Percentiles rank a stretch among this genome's conserved stretches.
Evolutionary conservation across 2,888 invertebrate genomes (phyloP).

Genomic region (Oscheius onirici): DNA sequence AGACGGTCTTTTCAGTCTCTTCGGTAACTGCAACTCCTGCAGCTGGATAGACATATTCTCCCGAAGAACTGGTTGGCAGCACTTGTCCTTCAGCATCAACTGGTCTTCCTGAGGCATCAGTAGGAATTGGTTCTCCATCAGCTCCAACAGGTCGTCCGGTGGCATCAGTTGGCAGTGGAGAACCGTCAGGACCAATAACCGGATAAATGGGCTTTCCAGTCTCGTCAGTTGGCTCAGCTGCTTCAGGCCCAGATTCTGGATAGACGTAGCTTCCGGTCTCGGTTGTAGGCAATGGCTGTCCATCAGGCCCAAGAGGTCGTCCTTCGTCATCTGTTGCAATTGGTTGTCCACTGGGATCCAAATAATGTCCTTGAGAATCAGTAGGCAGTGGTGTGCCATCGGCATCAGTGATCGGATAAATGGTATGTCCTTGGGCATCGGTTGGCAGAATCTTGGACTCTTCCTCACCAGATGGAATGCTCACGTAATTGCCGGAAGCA

Average conservation of each 20-base stretch:
- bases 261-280: conserved; percentile 36
- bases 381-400: conserved; percentile 44
- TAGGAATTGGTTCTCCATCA: conserved; percentile 41
- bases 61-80: conserved; percentile 47
- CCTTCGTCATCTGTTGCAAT: conserved; percentile 42
- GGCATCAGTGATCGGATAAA: conserved; percentile 33
- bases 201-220: conserved; percentile 23
- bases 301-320: no score
- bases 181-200: conserved; percentile 48
- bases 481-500: conserved; percentile 40
- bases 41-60: conserved; percentile 41
- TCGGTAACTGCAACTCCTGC: no score
- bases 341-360: conserved; percentile 2
- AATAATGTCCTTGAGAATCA: no score
- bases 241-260: conserved; percentile 39
- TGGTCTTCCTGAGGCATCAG: conserved; percentile 43
- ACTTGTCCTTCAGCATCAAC: conserved; percentile 47
- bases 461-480: no score
- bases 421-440: conserved; percentile 9
- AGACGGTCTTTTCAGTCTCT: conserved; percentile 43
- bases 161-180: conserved; percentile 48
- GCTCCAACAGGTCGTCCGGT: conserved; percentile 38
- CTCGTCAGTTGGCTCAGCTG: conserved; percentile 30
- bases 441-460: no score
- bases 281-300: conserved; percentile 45